Base-by-base conservation (phyloP, 1,140 invertebrate genomes). In the Caenorhabditis briggsae region DNA sequence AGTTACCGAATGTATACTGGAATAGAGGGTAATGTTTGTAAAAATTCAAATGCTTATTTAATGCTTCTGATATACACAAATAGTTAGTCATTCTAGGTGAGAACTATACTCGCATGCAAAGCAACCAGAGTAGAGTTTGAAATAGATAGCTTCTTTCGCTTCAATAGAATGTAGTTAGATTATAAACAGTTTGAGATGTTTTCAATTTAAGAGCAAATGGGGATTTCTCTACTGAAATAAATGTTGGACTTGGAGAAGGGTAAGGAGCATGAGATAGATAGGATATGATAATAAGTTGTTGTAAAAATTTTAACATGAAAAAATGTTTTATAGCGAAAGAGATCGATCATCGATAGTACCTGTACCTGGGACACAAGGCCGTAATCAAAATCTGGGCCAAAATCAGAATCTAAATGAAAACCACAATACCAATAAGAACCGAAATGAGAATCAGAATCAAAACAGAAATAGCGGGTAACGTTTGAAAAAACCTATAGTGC, bases 231-330 rank as follows among this genome's bases (percentile, higher is more conserved):
- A 46, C 70, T 48, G 70, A 78, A 50, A 50, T 78, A 18, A n/a
- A 78, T n/a, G 11, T 78, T 78, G 43, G 70, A 78, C 11, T 46
- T 18, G 43, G 70, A 43, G 33, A 78, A 78, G 70, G 70, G 70
- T 78, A 50, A 78, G 70, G 50, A 50, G 70, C 70, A 78, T 78
- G 70, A 33, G 33, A 50, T 78, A 78, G 18, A 18, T 78, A 78
- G n/a, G 70, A 78, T 20, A 78, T 1, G 33, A 78, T 18, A 50
- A 78, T 14, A n/a, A 74, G 6, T 12, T 14, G n/a, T 53, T 25
- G 2, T 65, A 65, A 18, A 33, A 41, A 20, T 2, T 46, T n/a
- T 33, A 25, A 7, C 16, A 43, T 46, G 50, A 5, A 43, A 43
- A 5, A 78, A 20, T 3, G 50, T 78, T 12, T 78, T 78, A n/a